A percentile compares a stretch with the other conserved stretches of the same genome.
Evolutionary conservation across 2,113 vertebrate genomes (phyloP).

Genomic region (Greenwoodochromis staneri): DNA sequence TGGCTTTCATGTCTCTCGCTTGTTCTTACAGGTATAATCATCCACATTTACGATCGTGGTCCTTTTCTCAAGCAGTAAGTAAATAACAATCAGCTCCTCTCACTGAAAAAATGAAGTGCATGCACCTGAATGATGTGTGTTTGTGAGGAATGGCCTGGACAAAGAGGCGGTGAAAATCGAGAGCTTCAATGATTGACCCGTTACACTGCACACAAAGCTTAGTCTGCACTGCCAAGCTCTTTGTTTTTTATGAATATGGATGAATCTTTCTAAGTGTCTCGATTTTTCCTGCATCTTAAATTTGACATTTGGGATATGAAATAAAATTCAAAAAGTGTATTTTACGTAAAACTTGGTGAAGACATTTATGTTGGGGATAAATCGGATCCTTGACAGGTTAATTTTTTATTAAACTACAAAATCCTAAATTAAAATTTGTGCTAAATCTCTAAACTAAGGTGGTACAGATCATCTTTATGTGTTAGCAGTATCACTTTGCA

Average conservation of each 20-base stretch:
- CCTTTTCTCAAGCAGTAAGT: constrained; percentile 78
- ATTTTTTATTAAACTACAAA: background rate
- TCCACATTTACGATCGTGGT: constrained; percentile 69
- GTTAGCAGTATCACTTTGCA: background rate
- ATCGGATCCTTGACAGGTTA: background rate
- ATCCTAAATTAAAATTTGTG: background rate
- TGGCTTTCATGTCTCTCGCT: background rate
- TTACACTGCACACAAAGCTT: constrained; percentile 9
- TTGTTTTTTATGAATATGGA: background rate
- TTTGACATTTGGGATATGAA: background rate
- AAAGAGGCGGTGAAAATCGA: background rate
- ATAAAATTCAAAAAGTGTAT: background rate
- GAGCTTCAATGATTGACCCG: background rate
- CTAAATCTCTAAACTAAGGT: background rate
- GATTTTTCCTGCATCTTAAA: background rate
- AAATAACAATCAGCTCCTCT: background rate
- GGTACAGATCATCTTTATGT: background rate
- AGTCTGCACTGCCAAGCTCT: background rate
- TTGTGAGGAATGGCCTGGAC: constrained; percentile 11
- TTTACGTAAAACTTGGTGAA: background rate
- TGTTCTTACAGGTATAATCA: constrained; percentile 67
- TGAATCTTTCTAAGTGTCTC: background rate
- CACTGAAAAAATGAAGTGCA: background rate
- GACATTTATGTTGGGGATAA: background rate
- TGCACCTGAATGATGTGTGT: background rate